phyloP scores from a whole-genome alignment of 2,113 vertebrate genomes.

The Phaethon lepturus region DNA sequence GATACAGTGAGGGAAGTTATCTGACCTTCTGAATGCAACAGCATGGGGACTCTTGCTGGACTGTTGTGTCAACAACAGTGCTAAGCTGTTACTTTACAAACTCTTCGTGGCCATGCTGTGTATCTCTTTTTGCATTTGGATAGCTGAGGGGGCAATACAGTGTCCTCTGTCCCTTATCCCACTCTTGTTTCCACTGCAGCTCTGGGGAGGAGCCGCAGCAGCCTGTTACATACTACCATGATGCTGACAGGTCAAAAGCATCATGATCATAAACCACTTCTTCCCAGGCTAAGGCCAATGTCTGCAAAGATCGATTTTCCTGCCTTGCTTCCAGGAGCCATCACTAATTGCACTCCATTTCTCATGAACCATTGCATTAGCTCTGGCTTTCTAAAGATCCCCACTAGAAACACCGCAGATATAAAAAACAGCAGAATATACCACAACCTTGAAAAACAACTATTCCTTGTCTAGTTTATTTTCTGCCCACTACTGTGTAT shows the following conservation, averaged over 20 bases:
- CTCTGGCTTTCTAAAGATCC: background rate
- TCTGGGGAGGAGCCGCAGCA: background rate
- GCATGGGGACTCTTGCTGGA: background rate
- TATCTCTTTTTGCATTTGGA: background rate
- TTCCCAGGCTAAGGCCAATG: conserved; percentile 13
- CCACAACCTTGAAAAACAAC: background rate
- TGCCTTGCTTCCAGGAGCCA: conserved; percentile 8
- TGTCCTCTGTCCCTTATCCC: background rate
- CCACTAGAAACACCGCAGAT: background rate
- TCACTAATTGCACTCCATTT: conserved; percentile 32
- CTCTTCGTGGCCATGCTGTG: background rate
- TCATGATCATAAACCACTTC: background rate
- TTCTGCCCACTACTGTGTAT: background rate
- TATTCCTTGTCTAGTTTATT: background rate
- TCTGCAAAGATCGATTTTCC: background rate
- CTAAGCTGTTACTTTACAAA: background rate
- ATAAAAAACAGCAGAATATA: background rate
- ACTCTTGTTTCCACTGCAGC: background rate
- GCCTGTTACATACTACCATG: background rate
- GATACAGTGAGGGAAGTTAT: background rate
- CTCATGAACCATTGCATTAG: conserved; percentile 1
- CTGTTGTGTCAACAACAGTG: background rate
- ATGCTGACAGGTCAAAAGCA: conserved; percentile 14
- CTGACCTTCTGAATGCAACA: background rate
- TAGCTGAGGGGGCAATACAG: background rate